Conservation (phyloP, 2,888 invertebrate species). For the Axea sp. region DNA sequence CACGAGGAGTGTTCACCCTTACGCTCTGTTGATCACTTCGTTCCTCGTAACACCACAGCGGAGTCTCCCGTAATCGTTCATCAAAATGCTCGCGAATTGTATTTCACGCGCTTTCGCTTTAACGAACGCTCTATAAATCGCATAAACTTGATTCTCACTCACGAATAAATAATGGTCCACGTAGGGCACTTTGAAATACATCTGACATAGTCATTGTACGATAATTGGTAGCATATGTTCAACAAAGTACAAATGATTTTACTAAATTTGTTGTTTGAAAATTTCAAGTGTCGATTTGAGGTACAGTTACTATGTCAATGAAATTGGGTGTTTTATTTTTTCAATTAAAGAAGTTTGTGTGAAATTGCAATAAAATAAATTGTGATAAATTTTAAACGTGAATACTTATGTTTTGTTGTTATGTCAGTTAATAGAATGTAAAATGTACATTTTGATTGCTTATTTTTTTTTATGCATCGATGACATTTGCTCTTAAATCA, state of each 20-base stretch:
- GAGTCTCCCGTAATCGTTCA: not conserved
- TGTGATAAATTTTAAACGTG: too few species aligned
- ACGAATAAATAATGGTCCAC: constrained; percentile 21
- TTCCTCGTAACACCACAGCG: not conserved
- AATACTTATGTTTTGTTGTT: too few species aligned
- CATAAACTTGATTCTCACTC: constrained; percentile 10
- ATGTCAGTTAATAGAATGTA: too few species aligned
- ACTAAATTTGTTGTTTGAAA: constrained; percentile 1
- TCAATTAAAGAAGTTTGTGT: too few species aligned
- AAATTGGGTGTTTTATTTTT: not conserved
- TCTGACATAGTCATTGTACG: constrained; percentile 6
- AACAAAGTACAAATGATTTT: not conserved
- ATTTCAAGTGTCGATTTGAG: constrained; percentile 18
- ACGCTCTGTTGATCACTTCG: constrained; percentile 17
- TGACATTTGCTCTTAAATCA: too few species aligned
- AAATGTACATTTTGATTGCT: too few species aligned
- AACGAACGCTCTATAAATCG: not conserved
- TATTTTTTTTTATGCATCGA: too few species aligned
- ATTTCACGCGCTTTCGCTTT: constrained; percentile 3
- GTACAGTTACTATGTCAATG: constrained; percentile 6
- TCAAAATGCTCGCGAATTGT: constrained; percentile 33
- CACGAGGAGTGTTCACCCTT: constrained; percentile 55
- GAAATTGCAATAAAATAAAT: too few species aligned
- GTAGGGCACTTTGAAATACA: constrained; percentile 3
- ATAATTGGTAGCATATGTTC: constrained; percentile 9